Evolutionary conservation across 2,113 vertebrate species (phyloP).

Genomic region (Esox niger): DNA sequence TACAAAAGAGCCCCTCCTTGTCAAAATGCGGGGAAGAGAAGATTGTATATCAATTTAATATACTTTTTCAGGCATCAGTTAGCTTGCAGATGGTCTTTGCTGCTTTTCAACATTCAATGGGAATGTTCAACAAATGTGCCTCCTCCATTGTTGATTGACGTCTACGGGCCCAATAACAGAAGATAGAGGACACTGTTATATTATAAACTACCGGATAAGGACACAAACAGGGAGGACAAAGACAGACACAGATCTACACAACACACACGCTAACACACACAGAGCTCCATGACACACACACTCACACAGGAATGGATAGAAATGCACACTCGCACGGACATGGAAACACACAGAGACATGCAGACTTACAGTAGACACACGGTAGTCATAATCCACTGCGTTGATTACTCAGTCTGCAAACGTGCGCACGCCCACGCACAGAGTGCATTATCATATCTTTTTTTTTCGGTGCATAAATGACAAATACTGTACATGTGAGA

Average conservation of each 20-base stretch:
- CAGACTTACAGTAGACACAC: constrained; percentile 6
- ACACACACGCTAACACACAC: neutral
- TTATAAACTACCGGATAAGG: too few species aligned
- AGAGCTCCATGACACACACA: neutral
- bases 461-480: too few species aligned
- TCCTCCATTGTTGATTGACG: neutral
- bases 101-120: neutral
- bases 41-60: too few species aligned
- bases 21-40: too few species aligned
- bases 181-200: too few species aligned
- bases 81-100: too few species aligned
- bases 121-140: neutral
- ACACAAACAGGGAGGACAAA: too few species aligned
- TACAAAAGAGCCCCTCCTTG: too few species aligned
- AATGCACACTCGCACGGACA: constrained; percentile 1
- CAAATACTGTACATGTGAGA: too few species aligned
- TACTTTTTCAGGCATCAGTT: too few species aligned
- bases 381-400: constrained; percentile 29
- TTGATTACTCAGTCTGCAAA: constrained; percentile 51
- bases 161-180: neutral
- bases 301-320: neutral
- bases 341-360: constrained; percentile 6
- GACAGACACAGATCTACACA: too few species aligned
- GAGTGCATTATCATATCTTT: constrained; percentile 42
- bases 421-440: constrained; percentile 40